phyloP scores from a whole-genome alignment of 2,888 invertebrate genomes.

The Mythimna albipuncta region DNA sequence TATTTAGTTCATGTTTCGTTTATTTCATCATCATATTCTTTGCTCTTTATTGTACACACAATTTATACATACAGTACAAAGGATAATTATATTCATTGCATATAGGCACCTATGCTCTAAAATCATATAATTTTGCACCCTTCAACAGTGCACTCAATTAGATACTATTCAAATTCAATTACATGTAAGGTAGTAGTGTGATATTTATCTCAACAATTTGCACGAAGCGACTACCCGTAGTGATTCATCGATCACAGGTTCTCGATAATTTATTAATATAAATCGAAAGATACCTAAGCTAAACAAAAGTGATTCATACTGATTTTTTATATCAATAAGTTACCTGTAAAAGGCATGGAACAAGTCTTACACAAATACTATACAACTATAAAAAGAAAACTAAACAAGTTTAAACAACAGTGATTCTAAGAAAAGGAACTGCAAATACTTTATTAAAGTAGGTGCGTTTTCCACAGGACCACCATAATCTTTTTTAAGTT shows the following conservation, averaged over 20 bases:
- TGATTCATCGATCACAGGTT: conserved; percentile 44
- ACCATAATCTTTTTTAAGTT: neutral
- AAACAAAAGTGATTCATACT: conserved; percentile 36
- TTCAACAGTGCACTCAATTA: neutral
- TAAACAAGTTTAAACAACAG: neutral
- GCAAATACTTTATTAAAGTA: too few species aligned
- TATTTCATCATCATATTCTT: too few species aligned
- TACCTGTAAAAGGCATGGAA: neutral
- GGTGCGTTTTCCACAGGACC: neutral
- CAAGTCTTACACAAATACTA: neutral
- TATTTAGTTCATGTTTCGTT: too few species aligned
- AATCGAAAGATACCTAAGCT: conserved; percentile 20
- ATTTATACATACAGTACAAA: too few species aligned
- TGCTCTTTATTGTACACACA: too few species aligned
- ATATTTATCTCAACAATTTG: conserved; percentile 37
- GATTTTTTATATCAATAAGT: conserved; percentile 1
- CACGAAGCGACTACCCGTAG: conserved; percentile 32
- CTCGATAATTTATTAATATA: conserved; percentile 35
- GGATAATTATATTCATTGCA: too few species aligned
- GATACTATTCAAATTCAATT: conserved; percentile 21
- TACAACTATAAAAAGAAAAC: neutral
- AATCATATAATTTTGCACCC: too few species aligned
- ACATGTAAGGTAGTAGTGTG: conserved; percentile 1
- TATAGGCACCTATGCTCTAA: too few species aligned
- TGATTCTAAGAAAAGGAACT: neutral